Conservation (phyloP, 2,797 vertebrate species). For the Bradypodion ventrale region DNA sequence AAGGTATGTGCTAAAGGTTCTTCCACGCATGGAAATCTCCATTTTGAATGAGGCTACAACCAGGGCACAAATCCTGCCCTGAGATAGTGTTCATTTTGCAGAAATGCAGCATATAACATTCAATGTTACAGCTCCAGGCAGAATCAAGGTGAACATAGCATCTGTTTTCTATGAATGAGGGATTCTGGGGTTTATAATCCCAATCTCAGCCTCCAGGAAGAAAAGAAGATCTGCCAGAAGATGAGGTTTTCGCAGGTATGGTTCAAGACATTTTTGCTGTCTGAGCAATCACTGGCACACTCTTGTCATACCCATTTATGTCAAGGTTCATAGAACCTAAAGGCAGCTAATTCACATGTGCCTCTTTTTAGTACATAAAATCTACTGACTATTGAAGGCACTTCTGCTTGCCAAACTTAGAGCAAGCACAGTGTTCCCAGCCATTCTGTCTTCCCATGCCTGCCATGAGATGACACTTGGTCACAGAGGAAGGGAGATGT, state of each 20-base stretch:
- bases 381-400: no score
- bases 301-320: no score
- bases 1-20: no score
- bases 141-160: background rate
- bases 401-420: no score
- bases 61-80: no score
- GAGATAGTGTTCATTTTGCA: background rate
- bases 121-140: background rate
- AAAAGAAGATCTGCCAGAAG: background rate
- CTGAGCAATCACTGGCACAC: no score
- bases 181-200: background rate
- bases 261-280: no score
- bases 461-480: background rate
- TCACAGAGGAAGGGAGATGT: background rate
- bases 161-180: background rate
- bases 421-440: background rate
- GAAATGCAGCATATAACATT: rapidly evolving
- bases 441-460: background rate
- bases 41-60: no score
- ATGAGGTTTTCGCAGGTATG: background rate
- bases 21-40: no score
- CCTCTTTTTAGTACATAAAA: no score
- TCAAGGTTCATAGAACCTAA: no score
- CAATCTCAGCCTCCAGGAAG: background rate
- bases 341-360: no score